Evolutionary conservation across 2,888 invertebrate genomes (phyloP).

Genomic region (Strigamia crassipes): DNA sequence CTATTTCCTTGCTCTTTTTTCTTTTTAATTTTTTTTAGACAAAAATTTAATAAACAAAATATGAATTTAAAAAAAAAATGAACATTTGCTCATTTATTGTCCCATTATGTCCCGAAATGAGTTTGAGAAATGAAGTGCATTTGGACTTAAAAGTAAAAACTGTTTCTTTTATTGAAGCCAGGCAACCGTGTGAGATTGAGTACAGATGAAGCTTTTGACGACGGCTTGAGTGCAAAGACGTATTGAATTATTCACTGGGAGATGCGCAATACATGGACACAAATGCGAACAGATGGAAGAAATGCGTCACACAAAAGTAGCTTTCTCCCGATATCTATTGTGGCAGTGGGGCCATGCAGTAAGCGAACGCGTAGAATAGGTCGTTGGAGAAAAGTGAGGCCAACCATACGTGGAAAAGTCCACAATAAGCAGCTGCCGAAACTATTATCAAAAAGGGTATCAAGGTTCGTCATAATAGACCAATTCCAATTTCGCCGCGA

Average conservation of each 20-base stretch:
- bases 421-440: neutral
- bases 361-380: neutral
- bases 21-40: neutral
- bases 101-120: neutral
- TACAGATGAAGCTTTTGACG: conserved; percentile 33
- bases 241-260: conserved; percentile 33
- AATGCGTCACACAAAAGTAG: conserved; percentile 24
- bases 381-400: neutral
- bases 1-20: no score
- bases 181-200: neutral
- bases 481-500: neutral
- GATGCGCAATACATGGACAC: conserved; percentile 17
- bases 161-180: neutral
- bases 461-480: neutral
- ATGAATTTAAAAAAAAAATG: neutral
- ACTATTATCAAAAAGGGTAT: neutral
- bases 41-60: neutral
- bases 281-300: conserved; percentile 24
- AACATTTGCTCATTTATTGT: conserved; percentile 18
- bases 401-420: neutral
- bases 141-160: neutral
- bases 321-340: neutral
- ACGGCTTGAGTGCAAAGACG: neutral
- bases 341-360: neutral
- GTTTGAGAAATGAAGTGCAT: conserved; percentile 2